These are phyloP conservation scores for Homalodisca vitripennis DNA, from an alignment of 1,140 invertebrate species.

Conservation along the genomic window DNA sequence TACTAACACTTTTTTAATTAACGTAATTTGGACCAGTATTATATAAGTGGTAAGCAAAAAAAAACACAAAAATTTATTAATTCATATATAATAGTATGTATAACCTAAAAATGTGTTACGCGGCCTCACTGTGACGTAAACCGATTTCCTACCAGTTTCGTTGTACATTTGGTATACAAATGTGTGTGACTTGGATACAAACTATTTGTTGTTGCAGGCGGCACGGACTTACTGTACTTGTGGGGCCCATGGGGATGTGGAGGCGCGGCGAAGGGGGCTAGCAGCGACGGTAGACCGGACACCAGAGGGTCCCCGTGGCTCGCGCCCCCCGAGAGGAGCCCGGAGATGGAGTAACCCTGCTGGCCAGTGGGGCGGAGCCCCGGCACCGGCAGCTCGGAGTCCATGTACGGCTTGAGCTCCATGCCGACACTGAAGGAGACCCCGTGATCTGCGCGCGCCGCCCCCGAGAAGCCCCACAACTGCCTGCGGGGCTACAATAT, in stretches of 20 bases:
- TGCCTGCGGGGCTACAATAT: neutral
- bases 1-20: no score
- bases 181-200: neutral
- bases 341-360: conserved; percentile 27
- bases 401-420: conserved; percentile 31
- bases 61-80: no score
- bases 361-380: conserved; percentile 25
- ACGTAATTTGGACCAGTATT: no score
- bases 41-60: no score
- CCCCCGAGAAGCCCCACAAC: conserved; percentile 5
- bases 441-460: neutral
- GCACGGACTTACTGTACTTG: conserved; percentile 23
- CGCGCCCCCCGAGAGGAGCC: conserved; percentile 8
- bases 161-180: no score
- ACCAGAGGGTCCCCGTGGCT: conserved; percentile 27
- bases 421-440: neutral
- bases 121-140: no score
- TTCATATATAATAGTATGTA: no score
- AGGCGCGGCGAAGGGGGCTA: conserved; percentile 19
- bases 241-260: neutral
- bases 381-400: no score
- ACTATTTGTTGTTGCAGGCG: no score
- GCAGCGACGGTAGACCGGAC: conserved; percentile 21
- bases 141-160: no score
- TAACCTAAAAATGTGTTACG: no score